Conservation (phyloP, 2,888 invertebrate genomes). For the Drosophila kuntzei region DNA sequence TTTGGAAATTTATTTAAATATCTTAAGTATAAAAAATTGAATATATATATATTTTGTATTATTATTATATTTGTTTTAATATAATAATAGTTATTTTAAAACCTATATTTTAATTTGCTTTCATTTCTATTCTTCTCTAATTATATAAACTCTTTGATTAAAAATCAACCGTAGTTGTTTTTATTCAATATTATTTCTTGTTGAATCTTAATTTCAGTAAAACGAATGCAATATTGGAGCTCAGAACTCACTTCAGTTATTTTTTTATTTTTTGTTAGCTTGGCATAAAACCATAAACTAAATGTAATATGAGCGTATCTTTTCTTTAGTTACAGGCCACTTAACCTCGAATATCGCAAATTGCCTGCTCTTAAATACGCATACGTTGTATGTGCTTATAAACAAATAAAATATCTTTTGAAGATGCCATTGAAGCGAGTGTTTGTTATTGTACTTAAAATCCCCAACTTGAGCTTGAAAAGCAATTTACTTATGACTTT, state of each 20-base stretch:
- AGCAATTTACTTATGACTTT: constrained; percentile 76
- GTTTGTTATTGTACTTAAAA: constrained; percentile 46
- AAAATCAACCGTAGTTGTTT: no score
- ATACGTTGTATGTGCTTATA: constrained; percentile 9
- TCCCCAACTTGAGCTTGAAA: constrained; percentile 52
- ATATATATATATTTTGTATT: no score
- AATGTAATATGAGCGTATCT: not conserved
- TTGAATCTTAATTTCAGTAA: not conserved
- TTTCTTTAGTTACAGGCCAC: constrained; percentile 14
- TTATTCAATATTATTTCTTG: no score
- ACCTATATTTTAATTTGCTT: no score
- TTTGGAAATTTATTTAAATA: no score
- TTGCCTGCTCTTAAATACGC: not conserved
- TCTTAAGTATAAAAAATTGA: no score
- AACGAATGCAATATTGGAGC: not conserved
- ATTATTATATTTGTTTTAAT: no score
- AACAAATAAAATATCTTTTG: constrained; percentile 32
- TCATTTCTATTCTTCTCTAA: no score
- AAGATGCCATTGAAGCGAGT: constrained; percentile 27
- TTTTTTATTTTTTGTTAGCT: not conserved
- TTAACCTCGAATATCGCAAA: constrained; percentile 5
- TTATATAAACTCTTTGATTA: no score
- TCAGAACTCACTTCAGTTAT: not conserved
- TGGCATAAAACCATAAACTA: not conserved
- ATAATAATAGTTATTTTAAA: no score